Conservation (phyloP, 37 sponge, comb jelly and placozoan species). For the Beroe ovata region DNA sequence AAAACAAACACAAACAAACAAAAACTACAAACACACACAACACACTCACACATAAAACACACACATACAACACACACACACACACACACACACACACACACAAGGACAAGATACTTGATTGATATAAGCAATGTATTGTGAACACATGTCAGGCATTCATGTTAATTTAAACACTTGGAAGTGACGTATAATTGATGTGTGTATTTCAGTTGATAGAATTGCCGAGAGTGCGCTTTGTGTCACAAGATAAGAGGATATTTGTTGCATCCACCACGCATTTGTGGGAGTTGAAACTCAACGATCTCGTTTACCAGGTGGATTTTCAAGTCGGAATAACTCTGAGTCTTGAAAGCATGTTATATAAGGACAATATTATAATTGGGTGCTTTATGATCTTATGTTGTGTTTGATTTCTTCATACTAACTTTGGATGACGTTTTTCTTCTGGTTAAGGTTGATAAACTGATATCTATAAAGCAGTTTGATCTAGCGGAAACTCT, state of each 20-base stretch:
- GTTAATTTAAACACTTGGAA: too few species aligned
- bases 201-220: conserved; percentile 44
- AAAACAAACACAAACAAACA: too few species aligned
- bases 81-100: too few species aligned
- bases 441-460: conserved; percentile 12
- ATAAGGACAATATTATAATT: neutral
- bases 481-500: conserved; percentile 61
- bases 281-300: conserved; percentile 54
- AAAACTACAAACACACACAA: too few species aligned
- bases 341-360: too few species aligned
- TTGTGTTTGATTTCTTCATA: neutral
- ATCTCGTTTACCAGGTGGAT: conserved; percentile 39
- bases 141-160: too few species aligned
- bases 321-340: neutral
- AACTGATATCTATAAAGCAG: conserved; percentile 36
- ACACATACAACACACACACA: too few species aligned
- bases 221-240: conserved; percentile 16
- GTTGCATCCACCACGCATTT: conserved; percentile 51
- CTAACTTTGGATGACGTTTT: neutral
- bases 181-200: too few species aligned
- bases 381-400: neutral
- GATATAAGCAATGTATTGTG: too few species aligned
- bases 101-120: too few species aligned
- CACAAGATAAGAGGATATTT: conserved; percentile 47
- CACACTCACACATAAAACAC: too few species aligned